These are phyloP conservation scores for Achroia grisella DNA, from an alignment of 1,140 invertebrate genomes.

Conservation along the genomic window DNA sequence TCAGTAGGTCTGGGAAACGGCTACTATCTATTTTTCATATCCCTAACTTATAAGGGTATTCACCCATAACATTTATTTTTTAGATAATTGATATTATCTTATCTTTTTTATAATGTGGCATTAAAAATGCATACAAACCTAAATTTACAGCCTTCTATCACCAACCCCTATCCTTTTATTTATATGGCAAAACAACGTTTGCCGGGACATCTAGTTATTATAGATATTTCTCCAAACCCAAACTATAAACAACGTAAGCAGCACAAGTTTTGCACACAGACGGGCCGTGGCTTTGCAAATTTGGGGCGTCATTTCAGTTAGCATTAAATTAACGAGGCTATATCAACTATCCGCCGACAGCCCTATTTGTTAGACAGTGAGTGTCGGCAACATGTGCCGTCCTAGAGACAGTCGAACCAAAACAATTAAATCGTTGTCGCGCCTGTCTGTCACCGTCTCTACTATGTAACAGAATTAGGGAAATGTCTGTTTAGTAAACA, in stretches of 20 bases:
- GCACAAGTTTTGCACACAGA: conserved; percentile 2
- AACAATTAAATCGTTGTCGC: conserved; percentile 48
- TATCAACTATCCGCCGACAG: conserved; percentile 26
- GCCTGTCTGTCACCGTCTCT: conserved; percentile 20
- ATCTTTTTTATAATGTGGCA: no score
- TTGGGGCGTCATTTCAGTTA: conserved; percentile 15
- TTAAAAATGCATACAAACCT: no score
- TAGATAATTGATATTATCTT: no score
- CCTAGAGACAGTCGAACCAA: conserved; percentile 26
- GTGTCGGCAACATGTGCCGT: conserved; percentile 37
- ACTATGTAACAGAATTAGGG: conserved; percentile 9
- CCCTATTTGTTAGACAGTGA: conserved; percentile 30
- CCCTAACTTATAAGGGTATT: no score
- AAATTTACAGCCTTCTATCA: no score
- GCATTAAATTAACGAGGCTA: conserved; percentile 25
- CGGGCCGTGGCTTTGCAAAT: conserved; percentile 7
- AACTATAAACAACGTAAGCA: neutral
- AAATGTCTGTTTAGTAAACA: conserved; percentile 9
- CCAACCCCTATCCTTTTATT: no score
- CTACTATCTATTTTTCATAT: no score
- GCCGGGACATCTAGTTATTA: no score
- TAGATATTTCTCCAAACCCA: no score
- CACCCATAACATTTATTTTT: no score
- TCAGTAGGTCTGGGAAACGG: no score
- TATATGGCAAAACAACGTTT: no score